Evolutionary conservation across 2,113 vertebrate genomes (phyloP).

Genomic region (Cebus imitator): DNA sequence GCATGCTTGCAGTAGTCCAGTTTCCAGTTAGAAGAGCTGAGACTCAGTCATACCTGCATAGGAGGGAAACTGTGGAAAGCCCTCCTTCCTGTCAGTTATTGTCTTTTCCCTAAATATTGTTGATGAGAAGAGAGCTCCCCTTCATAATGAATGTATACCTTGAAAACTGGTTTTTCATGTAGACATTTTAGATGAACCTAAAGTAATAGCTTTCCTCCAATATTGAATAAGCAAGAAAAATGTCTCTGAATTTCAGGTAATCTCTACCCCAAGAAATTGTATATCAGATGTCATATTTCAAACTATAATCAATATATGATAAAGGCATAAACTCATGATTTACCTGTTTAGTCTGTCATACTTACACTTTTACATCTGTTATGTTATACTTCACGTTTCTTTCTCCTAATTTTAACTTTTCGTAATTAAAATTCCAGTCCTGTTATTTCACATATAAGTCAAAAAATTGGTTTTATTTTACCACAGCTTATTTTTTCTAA

Average conservation of each 20-base stretch:
- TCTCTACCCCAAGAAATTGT: neutral
- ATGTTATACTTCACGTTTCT: neutral
- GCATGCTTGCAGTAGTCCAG: neutral
- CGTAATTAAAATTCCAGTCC: neutral
- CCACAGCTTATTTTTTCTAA: neutral
- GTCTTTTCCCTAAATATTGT: neutral
- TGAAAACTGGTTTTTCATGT: neutral
- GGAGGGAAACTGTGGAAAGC: neutral
- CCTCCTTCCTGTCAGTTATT: neutral
- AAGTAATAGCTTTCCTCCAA: neutral
- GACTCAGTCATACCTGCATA: neutral
- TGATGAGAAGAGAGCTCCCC: neutral
- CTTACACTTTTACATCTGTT: neutral
- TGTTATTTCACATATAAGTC: neutral
- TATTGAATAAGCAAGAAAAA: neutral
- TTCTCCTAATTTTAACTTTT: neutral
- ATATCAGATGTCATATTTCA: slow-evolving; percentile 31
- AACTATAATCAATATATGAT: neutral
- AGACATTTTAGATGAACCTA: neutral
- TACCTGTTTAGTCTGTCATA: neutral
- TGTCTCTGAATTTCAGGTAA: slow-evolving; percentile 28
- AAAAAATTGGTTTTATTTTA: neutral
- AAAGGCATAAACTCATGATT: neutral
- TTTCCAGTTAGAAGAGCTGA: neutral
- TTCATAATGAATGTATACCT: neutral